Percentiles rank a stretch among this genome's conserved stretches.
Evolutionary conservation across 2,888 invertebrate species (phyloP).

Genomic region (Antitype chi): DNA sequence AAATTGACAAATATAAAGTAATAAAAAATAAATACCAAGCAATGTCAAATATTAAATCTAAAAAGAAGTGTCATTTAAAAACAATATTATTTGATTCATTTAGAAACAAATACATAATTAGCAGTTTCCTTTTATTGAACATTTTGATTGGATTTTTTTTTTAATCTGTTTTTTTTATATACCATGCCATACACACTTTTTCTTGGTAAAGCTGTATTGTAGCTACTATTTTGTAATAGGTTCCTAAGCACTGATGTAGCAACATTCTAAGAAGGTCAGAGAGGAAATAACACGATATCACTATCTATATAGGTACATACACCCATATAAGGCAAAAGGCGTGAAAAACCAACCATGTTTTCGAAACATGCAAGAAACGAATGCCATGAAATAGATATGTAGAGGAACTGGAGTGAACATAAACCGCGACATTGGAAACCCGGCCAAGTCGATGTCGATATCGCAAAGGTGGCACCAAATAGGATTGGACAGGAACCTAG

Average conservation of each 20-base stretch:
- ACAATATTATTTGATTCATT: too few species aligned
- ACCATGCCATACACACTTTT: too few species aligned
- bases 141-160: too few species aligned
- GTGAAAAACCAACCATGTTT: conserved; percentile 20
- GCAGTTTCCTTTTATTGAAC: too few species aligned
- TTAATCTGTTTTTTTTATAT: too few species aligned
- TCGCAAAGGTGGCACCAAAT: conserved; percentile 53
- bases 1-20: too few species aligned
- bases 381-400: conserved; percentile 45
- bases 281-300: background rate
- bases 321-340: background rate
- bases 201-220: too few species aligned
- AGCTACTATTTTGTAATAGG: too few species aligned
- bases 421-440: conserved; percentile 55
- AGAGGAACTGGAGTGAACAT: conserved; percentile 35
- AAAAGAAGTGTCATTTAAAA: too few species aligned
- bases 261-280: background rate
- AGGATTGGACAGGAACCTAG: conserved; percentile 55
- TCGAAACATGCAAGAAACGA: conserved; percentile 31
- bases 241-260: background rate
- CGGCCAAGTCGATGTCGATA: conserved; percentile 41
- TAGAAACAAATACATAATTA: too few species aligned
- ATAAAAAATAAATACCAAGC: too few species aligned
- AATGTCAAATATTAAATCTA: too few species aligned
- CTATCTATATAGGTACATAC: background rate